A percentile compares a stretch with the other conserved stretches of the same genome.
Conservation (phyloP, 1,140 invertebrate species). For the Oncopodura yosiiana region DNA sequence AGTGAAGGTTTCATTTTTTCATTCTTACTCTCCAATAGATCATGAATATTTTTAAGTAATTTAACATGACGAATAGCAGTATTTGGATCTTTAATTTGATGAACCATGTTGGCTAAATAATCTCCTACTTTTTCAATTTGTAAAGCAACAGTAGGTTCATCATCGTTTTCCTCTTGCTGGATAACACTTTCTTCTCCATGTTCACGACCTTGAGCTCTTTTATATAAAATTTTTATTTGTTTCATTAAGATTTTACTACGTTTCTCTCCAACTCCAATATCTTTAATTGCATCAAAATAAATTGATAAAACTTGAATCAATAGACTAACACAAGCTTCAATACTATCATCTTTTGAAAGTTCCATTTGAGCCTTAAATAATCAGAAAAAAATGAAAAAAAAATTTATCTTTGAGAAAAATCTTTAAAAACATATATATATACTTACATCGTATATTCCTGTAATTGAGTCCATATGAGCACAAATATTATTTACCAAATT, state of each 20-base stretch:
- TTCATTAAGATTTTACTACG: no score
- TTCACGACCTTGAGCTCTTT: neutral
- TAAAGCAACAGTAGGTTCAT: neutral
- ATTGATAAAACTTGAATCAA: constrained; percentile 9
- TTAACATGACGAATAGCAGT: constrained; percentile 28
- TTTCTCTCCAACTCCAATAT: neutral
- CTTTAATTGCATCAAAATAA: constrained; percentile 16
- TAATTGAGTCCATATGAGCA: no score
- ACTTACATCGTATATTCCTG: no score
- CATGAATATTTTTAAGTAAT: constrained; percentile 20
- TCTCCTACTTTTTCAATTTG: neutral
- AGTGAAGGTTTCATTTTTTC: neutral
- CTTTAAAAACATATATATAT: no score
- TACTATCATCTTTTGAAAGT: neutral
- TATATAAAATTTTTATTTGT: no score
- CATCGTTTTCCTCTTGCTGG: neutral
- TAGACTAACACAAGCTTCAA: constrained; percentile 22
- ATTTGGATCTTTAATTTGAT: constrained; percentile 6
- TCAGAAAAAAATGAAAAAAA: neutral
- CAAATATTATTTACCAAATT: no score
- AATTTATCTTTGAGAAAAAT: no score
- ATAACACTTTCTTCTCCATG: neutral
- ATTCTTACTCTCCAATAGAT: constrained; percentile 8
- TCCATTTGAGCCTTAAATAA: neutral
- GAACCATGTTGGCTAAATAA: constrained; percentile 1